Conservation (phyloP, 2,888 invertebrate species). For the Acleris cristana region DNA sequence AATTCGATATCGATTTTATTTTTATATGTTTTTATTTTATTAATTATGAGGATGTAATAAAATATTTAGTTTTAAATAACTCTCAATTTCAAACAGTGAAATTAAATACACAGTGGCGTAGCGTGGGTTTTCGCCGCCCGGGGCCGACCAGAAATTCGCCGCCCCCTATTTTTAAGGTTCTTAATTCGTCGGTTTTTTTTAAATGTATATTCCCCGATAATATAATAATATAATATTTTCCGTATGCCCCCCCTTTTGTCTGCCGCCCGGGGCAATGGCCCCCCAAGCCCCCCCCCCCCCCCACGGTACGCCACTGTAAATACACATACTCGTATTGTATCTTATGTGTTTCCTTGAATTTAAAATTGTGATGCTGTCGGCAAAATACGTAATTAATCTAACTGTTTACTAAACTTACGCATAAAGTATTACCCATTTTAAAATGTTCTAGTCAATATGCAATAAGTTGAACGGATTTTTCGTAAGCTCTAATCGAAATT, state of each 20-base stretch:
- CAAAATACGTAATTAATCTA: conserved; percentile 33
- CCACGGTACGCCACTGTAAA: too few relatives aligned
- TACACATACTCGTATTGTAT: not conserved
- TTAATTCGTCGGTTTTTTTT: too few relatives aligned
- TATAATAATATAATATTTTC: too few relatives aligned
- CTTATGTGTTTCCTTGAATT: conserved; percentile 10
- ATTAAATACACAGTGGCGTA: too few relatives aligned
- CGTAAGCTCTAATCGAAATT: conserved; percentile 40
- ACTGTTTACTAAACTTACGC: conserved; percentile 15
- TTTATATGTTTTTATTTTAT: not conserved
- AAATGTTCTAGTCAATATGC: conserved; percentile 50
- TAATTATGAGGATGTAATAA: not conserved
- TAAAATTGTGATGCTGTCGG: conserved; percentile 18
- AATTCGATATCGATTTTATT: conserved; percentile 8
- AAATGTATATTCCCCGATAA: too few relatives aligned
- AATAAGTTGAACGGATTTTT: conserved; percentile 35
- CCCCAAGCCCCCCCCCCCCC: too few relatives aligned
- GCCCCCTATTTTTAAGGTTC: too few relatives aligned
- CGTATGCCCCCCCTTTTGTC: too few relatives aligned
- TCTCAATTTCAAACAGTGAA: not conserved
- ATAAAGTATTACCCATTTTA: conserved; percentile 32
- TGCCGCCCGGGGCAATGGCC: too few relatives aligned
- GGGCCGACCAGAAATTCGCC: too few relatives aligned
- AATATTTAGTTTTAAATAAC: not conserved
- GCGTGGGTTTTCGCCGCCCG: too few relatives aligned